Evolutionary conservation across 1,140 invertebrate genomes (phyloP).

Genomic region (Nasonia giraulti): DNA sequence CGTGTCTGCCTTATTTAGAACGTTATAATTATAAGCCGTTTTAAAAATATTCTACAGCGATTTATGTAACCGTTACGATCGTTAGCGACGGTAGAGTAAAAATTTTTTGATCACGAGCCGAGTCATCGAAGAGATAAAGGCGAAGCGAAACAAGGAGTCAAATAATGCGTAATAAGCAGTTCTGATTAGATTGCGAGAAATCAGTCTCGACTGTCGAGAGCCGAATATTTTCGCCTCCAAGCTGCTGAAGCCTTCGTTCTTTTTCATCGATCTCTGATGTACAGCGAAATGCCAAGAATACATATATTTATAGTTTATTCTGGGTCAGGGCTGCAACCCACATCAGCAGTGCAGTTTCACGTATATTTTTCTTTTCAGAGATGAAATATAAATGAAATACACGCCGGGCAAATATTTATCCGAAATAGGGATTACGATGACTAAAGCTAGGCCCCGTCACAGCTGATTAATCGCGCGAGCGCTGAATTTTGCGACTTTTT

Average conservation of each 20-base stretch:
- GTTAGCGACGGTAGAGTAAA: not conserved
- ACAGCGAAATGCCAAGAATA: not conserved
- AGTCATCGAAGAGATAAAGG: not conserved
- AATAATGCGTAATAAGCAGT: constrained; percentile 35
- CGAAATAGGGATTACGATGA: not conserved
- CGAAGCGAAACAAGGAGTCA: not conserved
- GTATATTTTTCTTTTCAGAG: not conserved
- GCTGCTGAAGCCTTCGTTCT: not conserved
- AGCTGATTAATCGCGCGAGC: not conserved
- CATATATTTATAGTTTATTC: not conserved
- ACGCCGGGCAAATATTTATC: not conserved
- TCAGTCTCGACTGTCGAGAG: not conserved
- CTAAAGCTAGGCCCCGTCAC: not conserved
- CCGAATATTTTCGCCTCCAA: not conserved
- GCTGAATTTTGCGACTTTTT: not conserved
- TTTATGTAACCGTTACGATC: no score
- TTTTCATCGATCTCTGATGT: not conserved
- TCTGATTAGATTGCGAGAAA: constrained; percentile 31
- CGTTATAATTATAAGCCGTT: not conserved
- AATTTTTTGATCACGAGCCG: not conserved
- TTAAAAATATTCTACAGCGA: no score
- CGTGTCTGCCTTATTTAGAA: not conserved
- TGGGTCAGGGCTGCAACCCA: not conserved
- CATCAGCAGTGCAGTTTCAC: no score
- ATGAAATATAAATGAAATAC: not conserved